These are phyloP conservation scores for Tapirus indicus DNA, from an alignment of 2,797 vertebrate species.

Conservation along the genomic window DNA sequence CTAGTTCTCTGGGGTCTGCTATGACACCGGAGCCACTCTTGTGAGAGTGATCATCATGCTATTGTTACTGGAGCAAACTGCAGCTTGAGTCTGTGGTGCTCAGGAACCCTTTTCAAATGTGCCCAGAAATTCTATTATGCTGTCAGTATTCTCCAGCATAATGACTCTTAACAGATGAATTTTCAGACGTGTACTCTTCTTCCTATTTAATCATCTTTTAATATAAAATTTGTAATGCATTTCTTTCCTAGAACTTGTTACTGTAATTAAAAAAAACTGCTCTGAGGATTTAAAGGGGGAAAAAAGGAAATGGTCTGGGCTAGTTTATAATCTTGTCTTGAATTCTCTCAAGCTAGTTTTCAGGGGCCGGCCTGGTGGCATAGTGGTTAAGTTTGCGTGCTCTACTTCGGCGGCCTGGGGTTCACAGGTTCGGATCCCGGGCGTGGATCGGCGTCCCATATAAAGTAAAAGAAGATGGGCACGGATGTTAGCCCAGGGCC, in stretches of 20 bases:
- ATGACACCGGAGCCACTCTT: neutral
- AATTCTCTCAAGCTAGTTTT: constrained; percentile 20
- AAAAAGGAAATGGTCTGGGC: constrained; percentile 5
- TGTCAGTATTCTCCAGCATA: constrained; percentile 5
- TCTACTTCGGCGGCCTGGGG: too few relatives aligned
- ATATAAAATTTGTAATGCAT: neutral
- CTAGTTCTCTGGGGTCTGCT: constrained; percentile 26
- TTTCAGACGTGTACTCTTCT: neutral
- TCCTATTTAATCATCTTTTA: constrained; percentile 38
- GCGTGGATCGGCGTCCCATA: too few relatives aligned
- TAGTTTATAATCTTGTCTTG: constrained; percentile 47
- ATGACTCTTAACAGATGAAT: neutral
- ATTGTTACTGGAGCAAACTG: neutral
- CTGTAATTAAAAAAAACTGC: neutral
- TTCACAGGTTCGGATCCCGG: too few relatives aligned
- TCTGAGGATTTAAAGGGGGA: constrained; percentile 41
- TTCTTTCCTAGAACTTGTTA: constrained; percentile 39
- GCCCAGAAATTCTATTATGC: neutral
- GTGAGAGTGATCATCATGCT: neutral
- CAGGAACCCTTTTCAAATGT: neutral
- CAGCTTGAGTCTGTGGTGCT: constrained; percentile 14
- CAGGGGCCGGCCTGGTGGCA: too few relatives aligned
- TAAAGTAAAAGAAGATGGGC: too few relatives aligned
- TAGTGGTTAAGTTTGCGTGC: too few relatives aligned
- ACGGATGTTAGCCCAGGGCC: too few relatives aligned